These are phyloP conservation scores for Lasioglossum marginatum DNA, from an alignment of 2,888 invertebrate genomes.

Conservation along the genomic window DNA sequence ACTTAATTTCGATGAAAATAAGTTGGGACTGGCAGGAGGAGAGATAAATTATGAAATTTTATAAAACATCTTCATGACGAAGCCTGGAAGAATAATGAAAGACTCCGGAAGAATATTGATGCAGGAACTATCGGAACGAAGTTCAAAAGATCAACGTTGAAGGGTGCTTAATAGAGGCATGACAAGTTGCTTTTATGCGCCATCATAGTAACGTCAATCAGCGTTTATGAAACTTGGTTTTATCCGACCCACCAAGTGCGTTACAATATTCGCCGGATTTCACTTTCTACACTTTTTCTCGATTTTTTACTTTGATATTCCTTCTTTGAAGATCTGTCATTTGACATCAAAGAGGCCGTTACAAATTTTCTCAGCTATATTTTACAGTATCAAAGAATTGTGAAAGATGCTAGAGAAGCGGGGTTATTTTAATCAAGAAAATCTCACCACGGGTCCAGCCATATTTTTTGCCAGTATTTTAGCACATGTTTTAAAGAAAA, in stretches of 20 bases:
- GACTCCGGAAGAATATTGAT: conserved; percentile 1
- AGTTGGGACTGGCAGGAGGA: not conserved
- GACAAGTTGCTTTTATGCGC: conserved; percentile 64
- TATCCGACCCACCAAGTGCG: not conserved
- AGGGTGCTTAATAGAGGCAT: conserved; percentile 67
- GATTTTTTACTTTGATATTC: not conserved
- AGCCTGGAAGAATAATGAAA: not conserved
- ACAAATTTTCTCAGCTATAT: not conserved
- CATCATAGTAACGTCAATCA: conserved; percentile 18
- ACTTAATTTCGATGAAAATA: conserved; percentile 1
- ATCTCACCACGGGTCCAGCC: not conserved
- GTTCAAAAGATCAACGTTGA: conserved; percentile 28
- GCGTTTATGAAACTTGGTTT: conserved; percentile 15
- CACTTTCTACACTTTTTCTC: not conserved
- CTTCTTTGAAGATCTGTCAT: not conserved
- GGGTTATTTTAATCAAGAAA: not conserved
- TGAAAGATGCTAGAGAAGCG: not conserved
- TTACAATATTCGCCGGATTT: not conserved
- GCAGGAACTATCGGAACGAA: not conserved
- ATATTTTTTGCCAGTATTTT: not conserved
- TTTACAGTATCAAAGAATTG: not conserved
- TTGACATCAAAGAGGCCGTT: not conserved
- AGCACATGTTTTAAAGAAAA: not conserved
- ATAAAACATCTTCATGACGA: not conserved
- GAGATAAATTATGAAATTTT: conserved; percentile 15